Evolutionary conservation across 2,113 vertebrate genomes (phyloP), one percentile per base, ranked within the genome.

Genomic region (Dendropsophus ebraccatus): DNA sequence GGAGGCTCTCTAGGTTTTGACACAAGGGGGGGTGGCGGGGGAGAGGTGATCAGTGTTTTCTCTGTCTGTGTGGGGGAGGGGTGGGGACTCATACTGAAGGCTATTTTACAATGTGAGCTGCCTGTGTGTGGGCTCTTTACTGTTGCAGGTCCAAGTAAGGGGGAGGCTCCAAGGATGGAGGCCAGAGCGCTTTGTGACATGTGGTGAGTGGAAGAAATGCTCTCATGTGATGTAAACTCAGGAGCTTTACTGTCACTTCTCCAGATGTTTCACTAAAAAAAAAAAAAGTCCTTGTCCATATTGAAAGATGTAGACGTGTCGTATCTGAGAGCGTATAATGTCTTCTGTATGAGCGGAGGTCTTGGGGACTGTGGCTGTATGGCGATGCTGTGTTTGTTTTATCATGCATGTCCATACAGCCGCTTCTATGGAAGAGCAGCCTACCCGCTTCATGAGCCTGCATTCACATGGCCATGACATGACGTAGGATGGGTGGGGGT

Each of bases 41-140:
- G 62, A 58, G 84, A 32, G 77, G 78, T 73, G 85, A 81, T 45
- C 77, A 49, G 23, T 56, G 49, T 52, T 47, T 77, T 25, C 83
- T 50, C 30, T 81, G 54, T 62, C 1, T 45, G 45, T 23, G 47
- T 52, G 65, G 81, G 81, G 49, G 81, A 41, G 47, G 65, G 81
- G 21, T 8, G 30, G 5, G 13, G 49, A 7, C 79, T 56, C 21
- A 28, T 21, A 30, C 37, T 19, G 50, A 78, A n/a, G 16, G 32
- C 77, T 41, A 56, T 5, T 37, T 8, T 60, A 79, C 17, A 41
- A 41, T 60, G 32, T 41, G 32, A 58, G 32, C 35, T 4, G 30
- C 76, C 25, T 35, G 62, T 80, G 76, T 79, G 84, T 69, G 84
- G 35, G 60, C 60, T 74, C 78, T 56, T 74, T 8, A 16, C 30